phyloP scores from a whole-genome alignment of 1,140 invertebrate genomes.

The Oreohelix idahoensis region DNA sequence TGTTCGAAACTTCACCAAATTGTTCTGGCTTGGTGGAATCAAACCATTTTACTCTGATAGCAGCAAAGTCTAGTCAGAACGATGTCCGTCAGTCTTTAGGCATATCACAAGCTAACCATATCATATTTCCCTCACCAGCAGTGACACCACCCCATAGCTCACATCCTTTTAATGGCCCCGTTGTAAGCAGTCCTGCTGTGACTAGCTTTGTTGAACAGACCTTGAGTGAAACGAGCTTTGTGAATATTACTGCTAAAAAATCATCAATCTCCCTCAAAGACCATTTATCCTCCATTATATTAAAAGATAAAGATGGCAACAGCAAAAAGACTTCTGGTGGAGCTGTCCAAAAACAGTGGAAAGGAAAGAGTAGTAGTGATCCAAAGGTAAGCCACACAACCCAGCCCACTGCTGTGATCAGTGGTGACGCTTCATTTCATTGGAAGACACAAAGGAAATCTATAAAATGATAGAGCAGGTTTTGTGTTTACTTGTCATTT shows the following conservation, averaged over 20 bases:
- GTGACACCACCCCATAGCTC: not conserved
- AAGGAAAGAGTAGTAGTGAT: not conserved
- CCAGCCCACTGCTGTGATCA: not conserved
- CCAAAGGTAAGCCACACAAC: not conserved
- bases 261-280: conserved; percentile 30
- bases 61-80: not conserved
- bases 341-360: not conserved
- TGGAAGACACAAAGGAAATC: not conserved
- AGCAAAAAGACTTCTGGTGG: not conserved
- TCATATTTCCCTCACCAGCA: not conserved
- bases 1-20: not conserved
- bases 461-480: not conserved
- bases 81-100: not conserved
- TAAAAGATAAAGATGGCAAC: conserved; percentile 30
- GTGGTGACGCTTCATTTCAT: not conserved
- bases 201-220: conserved; percentile 20
- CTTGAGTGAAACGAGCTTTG: not conserved
- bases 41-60: not conserved
- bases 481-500: too few species aligned
- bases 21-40: not conserved
- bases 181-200: not conserved
- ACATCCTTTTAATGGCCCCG: not conserved
- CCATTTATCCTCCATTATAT: conserved; percentile 34
- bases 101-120: not conserved
- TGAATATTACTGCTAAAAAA: not conserved